A percentile compares a stretch with the other conserved stretches of the same genome.
Conservation (phyloP, 2,888 invertebrate species). For the Drosophila gaucha region DNA sequence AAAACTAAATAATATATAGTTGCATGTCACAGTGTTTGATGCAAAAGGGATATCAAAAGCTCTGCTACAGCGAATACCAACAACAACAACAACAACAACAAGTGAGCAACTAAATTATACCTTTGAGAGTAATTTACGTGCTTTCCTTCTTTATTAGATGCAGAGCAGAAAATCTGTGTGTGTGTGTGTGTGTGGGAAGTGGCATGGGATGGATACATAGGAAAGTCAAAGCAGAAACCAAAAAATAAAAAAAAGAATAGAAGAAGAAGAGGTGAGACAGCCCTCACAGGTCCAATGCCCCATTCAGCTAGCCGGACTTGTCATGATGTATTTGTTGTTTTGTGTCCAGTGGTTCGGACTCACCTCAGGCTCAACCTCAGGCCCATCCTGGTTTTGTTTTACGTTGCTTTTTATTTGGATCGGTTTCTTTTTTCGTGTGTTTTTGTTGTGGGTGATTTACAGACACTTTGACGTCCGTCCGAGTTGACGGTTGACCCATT, state of each 20-base stretch:
- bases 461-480: slow-evolving; percentile 77
- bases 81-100: slow-evolving; percentile 27
- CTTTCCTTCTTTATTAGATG: slow-evolving; percentile 76
- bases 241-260: slow-evolving; percentile 10
- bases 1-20: slow-evolving; percentile 28
- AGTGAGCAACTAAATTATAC: slow-evolving; percentile 79
- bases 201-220: slow-evolving; percentile 30
- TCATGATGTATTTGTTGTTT: slow-evolving; percentile 69
- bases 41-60: slow-evolving; percentile 55
- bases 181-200: background rate
- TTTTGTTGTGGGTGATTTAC: slow-evolving; percentile 75
- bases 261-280: slow-evolving; percentile 34
- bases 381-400: slow-evolving; percentile 44
- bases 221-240: slow-evolving; percentile 22
- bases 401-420: slow-evolving; percentile 27
- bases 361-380: slow-evolving; percentile 16
- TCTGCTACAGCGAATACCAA: slow-evolving; percentile 15
- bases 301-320: slow-evolving; percentile 28
- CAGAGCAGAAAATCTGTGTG: slow-evolving; percentile 26
- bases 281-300: slow-evolving; percentile 5
- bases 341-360: slow-evolving; percentile 25
- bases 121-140: slow-evolving; percentile 81
- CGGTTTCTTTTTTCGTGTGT: slow-evolving; percentile 22
- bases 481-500: slow-evolving; percentile 79
- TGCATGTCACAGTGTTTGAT: slow-evolving; percentile 58